Conservation (phyloP, 1,140 invertebrate genomes). For the Alviniconcha marisindica region DNA sequence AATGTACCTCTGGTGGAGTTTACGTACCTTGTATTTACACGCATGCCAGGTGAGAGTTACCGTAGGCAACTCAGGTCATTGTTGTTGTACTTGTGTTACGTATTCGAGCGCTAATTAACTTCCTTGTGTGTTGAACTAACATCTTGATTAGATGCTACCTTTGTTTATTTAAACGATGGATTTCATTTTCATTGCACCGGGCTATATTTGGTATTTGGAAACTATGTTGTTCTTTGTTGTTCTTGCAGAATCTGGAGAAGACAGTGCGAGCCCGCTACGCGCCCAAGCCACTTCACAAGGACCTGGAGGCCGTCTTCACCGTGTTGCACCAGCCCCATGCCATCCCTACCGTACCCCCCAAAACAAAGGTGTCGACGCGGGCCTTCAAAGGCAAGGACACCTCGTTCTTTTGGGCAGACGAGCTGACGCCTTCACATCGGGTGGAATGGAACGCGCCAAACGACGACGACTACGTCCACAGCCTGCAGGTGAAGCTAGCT, state of each 20-base stretch:
- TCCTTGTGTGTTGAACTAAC: no score
- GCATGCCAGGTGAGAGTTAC: no score
- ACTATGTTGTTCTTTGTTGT: conserved; percentile 60
- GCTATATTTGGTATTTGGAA: conserved; percentile 41
- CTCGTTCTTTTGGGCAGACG: neutral
- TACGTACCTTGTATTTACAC: no score
- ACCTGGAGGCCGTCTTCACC: conserved; percentile 41
- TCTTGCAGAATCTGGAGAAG: conserved; percentile 45
- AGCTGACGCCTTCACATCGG: neutral
- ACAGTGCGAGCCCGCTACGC: conserved; percentile 33
- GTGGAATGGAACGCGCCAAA: neutral
- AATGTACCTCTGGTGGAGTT: no score
- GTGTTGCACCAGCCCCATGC: conserved; percentile 44
- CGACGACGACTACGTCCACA: neutral
- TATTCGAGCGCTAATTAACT: no score
- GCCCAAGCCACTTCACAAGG: neutral
- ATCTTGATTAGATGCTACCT: neutral
- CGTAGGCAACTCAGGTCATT: no score
- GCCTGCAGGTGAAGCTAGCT: neutral
- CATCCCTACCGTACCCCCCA: neutral
- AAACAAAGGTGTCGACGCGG: neutral
- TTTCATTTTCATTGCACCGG: no score
- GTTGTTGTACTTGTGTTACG: no score
- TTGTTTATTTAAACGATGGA: neutral
- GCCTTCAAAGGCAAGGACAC: neutral